Percentiles rank a stretch among this genome's conserved stretches.
These are phyloP conservation scores for Zalophus californianus DNA, from an alignment of 2,797 vertebrate species.

Conservation along the genomic window DNA sequence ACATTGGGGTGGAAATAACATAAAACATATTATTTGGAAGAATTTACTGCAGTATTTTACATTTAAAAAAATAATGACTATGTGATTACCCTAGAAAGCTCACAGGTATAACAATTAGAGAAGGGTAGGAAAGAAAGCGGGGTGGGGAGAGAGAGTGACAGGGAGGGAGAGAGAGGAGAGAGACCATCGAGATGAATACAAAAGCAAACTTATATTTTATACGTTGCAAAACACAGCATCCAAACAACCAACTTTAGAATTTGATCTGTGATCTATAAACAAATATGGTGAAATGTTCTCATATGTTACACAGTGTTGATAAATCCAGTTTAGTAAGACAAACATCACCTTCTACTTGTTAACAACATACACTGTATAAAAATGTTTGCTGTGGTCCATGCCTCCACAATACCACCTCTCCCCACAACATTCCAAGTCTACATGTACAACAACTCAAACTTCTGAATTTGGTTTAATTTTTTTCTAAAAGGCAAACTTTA, in stretches of 20 bases:
- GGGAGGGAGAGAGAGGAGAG: no score
- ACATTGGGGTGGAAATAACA: background rate
- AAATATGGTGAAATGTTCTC: background rate
- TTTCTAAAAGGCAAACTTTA: background rate
- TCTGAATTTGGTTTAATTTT: background rate
- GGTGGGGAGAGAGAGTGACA: background rate
- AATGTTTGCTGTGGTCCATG: background rate
- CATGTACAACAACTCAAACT: rapidly evolving
- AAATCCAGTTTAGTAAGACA: background rate
- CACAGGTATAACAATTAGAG: background rate
- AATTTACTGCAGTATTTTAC: background rate
- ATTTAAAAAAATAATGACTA: background rate
- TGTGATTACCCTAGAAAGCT: background rate
- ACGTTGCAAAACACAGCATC: background rate
- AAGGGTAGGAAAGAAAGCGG: background rate
- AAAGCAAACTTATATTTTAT: background rate
- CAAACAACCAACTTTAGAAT: background rate
- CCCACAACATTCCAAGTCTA: rapidly evolving
- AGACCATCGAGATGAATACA: background rate
- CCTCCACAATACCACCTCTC: background rate
- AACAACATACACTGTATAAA: background rate
- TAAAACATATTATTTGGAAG: background rate
- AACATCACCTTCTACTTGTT: background rate
- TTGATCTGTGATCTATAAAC: background rate
- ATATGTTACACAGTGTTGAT: background rate